A percentile compares a stretch with the other conserved stretches of the same genome.
Conservation (phyloP, 2,797 vertebrate genomes). For the Dendrocincla fuliginosa region DNA sequence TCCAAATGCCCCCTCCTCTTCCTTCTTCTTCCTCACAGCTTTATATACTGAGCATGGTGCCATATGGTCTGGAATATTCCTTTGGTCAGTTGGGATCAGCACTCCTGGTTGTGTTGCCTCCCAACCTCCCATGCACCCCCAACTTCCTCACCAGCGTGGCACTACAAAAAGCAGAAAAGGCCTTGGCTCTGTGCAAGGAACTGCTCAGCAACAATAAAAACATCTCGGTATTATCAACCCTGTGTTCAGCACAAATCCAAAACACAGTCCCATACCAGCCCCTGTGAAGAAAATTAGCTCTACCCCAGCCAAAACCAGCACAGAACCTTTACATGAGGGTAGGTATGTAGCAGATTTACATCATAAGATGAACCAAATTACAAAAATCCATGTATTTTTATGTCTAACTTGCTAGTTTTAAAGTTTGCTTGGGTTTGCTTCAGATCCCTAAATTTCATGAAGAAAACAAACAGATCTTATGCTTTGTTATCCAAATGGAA, state of each 20-base stretch:
- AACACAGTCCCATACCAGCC: neutral
- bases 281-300: neutral
- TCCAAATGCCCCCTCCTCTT: neutral
- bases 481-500: neutral
- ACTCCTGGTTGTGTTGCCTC: neutral
- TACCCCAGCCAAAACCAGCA: neutral
- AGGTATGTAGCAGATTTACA: neutral
- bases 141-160: neutral
- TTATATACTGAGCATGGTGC: neutral
- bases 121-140: neutral
- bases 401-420: neutral
- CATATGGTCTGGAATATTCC: neutral
- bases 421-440: neutral
- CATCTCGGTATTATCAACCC: neutral
- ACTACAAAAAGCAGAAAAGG: neutral
- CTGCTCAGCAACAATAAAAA: neutral
- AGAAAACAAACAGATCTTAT: neutral
- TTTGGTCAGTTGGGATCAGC: neutral
- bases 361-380: neutral
- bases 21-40: neutral
- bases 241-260: neutral
- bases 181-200: neutral
- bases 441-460: neutral
- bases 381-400: neutral
- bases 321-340: neutral